phyloP scores from a whole-genome alignment of 2,888 invertebrate genomes.

The Drosophila cyrtoloma region DNA sequence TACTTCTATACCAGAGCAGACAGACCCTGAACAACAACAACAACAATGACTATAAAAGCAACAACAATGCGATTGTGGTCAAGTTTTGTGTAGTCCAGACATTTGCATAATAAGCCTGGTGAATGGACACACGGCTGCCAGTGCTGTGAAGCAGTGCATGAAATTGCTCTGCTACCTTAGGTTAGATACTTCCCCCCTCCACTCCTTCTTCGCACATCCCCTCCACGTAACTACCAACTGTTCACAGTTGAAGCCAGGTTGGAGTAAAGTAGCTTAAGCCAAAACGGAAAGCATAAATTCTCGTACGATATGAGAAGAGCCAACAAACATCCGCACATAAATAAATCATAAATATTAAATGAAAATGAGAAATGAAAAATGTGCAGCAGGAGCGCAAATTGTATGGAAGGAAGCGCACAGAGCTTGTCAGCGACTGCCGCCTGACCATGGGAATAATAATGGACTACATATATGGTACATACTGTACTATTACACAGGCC shows the following conservation, averaged over 20 bases:
- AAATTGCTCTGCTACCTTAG: constrained; percentile 72
- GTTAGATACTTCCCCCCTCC: constrained; percentile 45
- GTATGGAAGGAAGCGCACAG: constrained; percentile 72
- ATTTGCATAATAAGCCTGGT: constrained; percentile 76
- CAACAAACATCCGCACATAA: constrained; percentile 81
- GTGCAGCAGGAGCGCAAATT: constrained; percentile 54
- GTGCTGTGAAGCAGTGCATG: constrained; percentile 70
- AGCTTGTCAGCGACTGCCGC: constrained; percentile 69
- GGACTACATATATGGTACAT: neutral
- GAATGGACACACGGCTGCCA: constrained; percentile 57
- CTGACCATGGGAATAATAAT: constrained; percentile 51
- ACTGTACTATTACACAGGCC: constrained; percentile 6
- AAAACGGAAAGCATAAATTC: constrained; percentile 79
- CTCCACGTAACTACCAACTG: neutral
- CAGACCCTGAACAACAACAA: constrained; percentile 29
- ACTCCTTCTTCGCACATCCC: neutral
- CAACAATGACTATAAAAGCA: neutral
- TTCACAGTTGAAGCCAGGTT: constrained; percentile 8
- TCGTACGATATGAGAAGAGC: constrained; percentile 76
- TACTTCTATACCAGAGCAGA: constrained; percentile 19
- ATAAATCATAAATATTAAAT: constrained; percentile 82
- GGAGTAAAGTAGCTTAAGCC: constrained; percentile 52
- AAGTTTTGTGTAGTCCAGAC: constrained; percentile 56
- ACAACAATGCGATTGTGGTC: constrained; percentile 64
- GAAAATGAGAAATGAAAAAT: constrained; percentile 76